Base-by-base conservation (phyloP, 2,113 vertebrate genomes). In the Xiphophorus maculatus region DNA sequence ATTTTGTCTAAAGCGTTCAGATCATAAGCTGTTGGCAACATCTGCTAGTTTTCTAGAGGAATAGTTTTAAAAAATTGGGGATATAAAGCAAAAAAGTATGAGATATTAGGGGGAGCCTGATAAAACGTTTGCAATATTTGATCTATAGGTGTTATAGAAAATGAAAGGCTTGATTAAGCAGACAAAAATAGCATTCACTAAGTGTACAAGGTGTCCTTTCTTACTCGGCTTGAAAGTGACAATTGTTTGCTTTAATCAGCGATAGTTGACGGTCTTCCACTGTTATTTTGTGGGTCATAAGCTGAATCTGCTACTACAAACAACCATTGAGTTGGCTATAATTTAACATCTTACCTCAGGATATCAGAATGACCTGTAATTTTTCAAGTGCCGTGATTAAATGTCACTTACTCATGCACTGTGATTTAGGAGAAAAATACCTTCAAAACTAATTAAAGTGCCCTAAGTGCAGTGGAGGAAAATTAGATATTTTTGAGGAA, bases 381-480 rank as follows among this genome's bases (percentile, higher is more conserved):
- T 66, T 58, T 37, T 40, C 15, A 40, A 66, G 35, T 27, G 64
- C 9, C 64, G 33, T 27, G 22, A 27, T n/a, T 40, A 37, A 40
- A 66, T 66, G 35, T 66, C 35, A 40, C 64, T 14, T 37, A 66
- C 5, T 66, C 64, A n/a, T 58, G 10, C 22, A 66, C 64, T 66
- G 33, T 40, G 35, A 40, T 66, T 66, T 40, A 66, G 25, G 37
- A 40, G 33, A 66, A 66, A 66, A 66, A 66, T 66, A 27, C 25
- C 2, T 27, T 66, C 5, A 14, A 17, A 66, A 35, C 3, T 66
- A 25, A n/a, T 35, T 9, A 66, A 32, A 37, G 33, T 27, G 33
- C 22, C 25, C 35, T 27, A 9, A 40, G 25, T 66, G 35, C 9
- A 25, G 32, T 9, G 25, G 30, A 19, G 30, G 62, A 32, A 33